A percentile compares a stretch with the other conserved stretches of the same genome.
These are phyloP conservation scores for Pseudochirops cupreus DNA, from an alignment of 2,797 vertebrate genomes.

Conservation along the genomic window DNA sequence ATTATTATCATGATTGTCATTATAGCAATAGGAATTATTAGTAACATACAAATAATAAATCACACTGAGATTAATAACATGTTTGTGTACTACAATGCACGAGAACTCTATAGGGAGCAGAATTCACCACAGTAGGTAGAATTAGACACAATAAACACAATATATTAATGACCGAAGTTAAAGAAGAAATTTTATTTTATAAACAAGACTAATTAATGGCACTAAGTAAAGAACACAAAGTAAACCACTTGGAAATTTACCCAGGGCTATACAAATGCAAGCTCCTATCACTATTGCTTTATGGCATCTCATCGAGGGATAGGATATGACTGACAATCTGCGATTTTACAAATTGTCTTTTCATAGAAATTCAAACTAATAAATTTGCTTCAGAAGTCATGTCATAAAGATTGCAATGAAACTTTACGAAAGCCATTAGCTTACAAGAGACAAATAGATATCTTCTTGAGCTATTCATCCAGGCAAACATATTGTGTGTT, in stretches of 20 bases:
- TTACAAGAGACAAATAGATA: neutral
- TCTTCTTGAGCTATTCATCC: constrained; percentile 9
- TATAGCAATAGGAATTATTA: neutral
- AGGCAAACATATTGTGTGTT: neutral
- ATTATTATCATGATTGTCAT: neutral
- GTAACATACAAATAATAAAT: neutral
- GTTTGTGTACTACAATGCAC: neutral
- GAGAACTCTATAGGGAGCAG: neutral
- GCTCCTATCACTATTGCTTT: neutral
- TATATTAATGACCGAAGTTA: neutral
- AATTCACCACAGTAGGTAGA: neutral
- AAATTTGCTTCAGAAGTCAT: constrained; percentile 11
- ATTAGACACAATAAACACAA: neutral
- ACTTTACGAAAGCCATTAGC: neutral
- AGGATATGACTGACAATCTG: constrained; percentile 2
- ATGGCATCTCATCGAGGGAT: neutral
- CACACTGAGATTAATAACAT: neutral
- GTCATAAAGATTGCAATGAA: constrained; percentile 16
- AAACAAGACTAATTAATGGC: neutral
- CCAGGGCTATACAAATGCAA: neutral
- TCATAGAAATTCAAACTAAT: constrained; percentile 18
- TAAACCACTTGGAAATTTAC: neutral
- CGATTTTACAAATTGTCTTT: constrained; percentile 12
- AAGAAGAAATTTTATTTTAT: constrained; percentile 4
- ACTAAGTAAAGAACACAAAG: neutral